Percentiles rank a stretch among this genome's conserved stretches.
Conservation (phyloP, 2,113 vertebrate genomes). For the Daphoenositta chrysoptera region DNA sequence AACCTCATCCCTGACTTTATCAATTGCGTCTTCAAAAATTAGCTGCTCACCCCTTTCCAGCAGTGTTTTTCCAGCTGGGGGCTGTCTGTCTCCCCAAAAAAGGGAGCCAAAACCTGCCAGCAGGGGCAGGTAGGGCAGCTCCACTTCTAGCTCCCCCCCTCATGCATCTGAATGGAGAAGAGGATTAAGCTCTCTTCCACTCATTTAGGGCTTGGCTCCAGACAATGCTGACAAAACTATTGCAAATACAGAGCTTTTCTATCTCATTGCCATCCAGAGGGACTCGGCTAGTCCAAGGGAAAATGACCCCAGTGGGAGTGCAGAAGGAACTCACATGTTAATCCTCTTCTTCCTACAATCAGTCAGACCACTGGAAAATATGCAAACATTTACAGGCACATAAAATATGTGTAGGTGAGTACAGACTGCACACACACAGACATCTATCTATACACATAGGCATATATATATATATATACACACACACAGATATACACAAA, state of each 20-base stretch:
- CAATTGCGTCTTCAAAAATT: neutral
- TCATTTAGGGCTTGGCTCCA: neutral
- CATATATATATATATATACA: accelerated
- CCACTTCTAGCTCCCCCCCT: neutral
- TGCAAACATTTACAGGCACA: accelerated
- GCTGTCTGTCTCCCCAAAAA: neutral
- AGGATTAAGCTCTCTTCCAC: neutral
- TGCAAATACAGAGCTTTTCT: neutral
- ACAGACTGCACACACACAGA: neutral
- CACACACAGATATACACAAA: accelerated
- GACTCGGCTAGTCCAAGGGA: neutral
- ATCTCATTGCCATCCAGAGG: neutral
- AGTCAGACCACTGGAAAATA: neutral
- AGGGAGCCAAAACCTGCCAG: neutral
- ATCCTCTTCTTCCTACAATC: neutral
- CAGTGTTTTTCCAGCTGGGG: neutral
- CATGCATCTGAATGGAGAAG: neutral
- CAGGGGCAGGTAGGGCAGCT: neutral
- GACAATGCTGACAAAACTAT: neutral
- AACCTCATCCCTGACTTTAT: neutral
- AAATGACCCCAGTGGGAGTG: accelerated
- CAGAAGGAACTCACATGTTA: neutral
- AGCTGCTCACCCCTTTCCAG: neutral
- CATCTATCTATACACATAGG: accelerated
- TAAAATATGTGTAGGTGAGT: neutral